Conservation (phyloP, 2,113 vertebrate genomes). For the Setophaga coronata region DNA sequence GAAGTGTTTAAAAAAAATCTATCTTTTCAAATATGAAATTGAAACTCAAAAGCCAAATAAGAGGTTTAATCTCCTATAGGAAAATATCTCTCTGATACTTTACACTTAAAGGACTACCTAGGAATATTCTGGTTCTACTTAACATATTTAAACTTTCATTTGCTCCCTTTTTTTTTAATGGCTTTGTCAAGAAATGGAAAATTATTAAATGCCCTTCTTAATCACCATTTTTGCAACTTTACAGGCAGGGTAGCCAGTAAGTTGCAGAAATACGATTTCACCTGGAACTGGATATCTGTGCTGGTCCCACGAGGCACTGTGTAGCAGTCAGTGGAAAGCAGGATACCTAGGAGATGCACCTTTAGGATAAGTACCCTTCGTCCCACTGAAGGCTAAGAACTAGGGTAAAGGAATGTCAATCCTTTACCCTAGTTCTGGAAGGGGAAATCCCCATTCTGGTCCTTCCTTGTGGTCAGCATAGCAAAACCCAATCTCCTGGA, state of each 20-base stretch:
- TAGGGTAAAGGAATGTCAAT: neutral
- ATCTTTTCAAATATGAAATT: neutral
- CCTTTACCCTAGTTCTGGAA: too few relatives aligned
- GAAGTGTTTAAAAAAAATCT: neutral
- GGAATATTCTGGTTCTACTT: neutral
- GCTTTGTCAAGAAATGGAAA: neutral
- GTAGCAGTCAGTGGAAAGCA: neutral
- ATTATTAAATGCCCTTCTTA: neutral
- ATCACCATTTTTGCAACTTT: neutral
- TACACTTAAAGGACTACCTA: neutral
- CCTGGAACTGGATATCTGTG: neutral
- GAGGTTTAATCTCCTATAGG: neutral
- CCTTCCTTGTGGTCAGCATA: neutral
- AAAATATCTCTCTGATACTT: neutral
- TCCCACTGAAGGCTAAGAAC: neutral
- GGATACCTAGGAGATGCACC: neutral
- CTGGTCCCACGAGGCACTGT: neutral
- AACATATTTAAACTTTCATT: neutral
- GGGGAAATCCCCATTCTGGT: neutral
- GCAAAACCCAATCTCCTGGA: neutral
- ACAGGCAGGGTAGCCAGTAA: neutral
- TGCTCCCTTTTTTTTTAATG: rapidly evolving
- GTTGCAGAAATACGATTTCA: neutral
- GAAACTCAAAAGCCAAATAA: neutral
- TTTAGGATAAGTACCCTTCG: neutral